Conservation (phyloP, 2,113 vertebrate genomes). For the Calyptommatus sinebrachiatus region DNA sequence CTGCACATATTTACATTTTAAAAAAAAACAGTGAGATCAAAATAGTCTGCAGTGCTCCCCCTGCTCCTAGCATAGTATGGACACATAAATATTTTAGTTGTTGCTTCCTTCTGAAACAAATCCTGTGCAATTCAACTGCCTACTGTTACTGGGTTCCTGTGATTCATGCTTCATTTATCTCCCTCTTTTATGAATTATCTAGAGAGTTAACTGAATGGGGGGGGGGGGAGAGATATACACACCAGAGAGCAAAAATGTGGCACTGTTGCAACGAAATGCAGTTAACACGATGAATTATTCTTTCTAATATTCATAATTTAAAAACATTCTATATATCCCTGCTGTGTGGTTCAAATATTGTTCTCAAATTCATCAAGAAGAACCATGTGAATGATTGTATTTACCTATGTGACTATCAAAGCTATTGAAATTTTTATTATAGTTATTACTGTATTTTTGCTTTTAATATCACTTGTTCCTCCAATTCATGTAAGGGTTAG, state of each 20-base stretch:
- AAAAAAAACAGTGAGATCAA: not conserved
- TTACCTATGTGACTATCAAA: constrained; percentile 45
- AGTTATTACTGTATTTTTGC: constrained; percentile 1
- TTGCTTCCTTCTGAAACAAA: not conserved
- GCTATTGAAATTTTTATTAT: not conserved
- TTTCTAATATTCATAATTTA: not conserved
- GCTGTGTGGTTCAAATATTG: not conserved
- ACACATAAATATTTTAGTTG: not conserved
- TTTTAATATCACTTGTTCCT: not conserved
- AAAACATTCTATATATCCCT: not conserved
- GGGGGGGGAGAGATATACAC: not conserved
- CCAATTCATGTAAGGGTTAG: constrained; percentile 15
- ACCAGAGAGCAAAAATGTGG: not conserved
- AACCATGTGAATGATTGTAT: constrained; percentile 32
- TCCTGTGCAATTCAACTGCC: not conserved
- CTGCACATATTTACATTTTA: not conserved
- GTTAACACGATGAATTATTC: constrained; percentile 8
- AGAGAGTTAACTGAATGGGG: not conserved
- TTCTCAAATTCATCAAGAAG: constrained; percentile 25
- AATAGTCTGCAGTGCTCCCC: too few relatives aligned
- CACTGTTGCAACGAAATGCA: not conserved
- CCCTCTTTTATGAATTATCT: not conserved
- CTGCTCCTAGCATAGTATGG: not conserved
- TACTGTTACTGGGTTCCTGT: not conserved
- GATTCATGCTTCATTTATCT: not conserved